Percentiles rank a stretch among this genome's conserved stretches.
Conservation (phyloP, 2,113 vertebrate genomes). For the Ictalurus punctatus region DNA sequence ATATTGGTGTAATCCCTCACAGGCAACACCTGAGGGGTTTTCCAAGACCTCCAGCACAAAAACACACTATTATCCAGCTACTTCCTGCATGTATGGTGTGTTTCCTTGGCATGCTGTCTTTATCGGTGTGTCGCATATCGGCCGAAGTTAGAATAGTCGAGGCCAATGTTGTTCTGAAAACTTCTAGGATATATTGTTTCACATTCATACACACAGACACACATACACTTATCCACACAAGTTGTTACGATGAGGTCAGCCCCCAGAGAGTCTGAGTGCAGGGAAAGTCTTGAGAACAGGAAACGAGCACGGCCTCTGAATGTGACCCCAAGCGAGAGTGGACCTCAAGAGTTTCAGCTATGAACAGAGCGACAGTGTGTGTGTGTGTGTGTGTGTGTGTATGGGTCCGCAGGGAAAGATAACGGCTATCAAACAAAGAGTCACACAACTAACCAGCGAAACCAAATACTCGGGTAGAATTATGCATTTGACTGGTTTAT, state of each 20-base stretch:
- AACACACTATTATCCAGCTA: not conserved
- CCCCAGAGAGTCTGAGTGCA: conserved; percentile 40
- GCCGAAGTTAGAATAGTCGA: not conserved
- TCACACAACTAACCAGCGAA: not conserved
- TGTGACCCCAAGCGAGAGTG: conserved; percentile 40
- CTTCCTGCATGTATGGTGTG: conserved; percentile 2
- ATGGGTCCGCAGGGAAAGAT: conserved; percentile 28
- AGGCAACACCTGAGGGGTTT: not conserved
- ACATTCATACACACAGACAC: conserved; percentile 15
- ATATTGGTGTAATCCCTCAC: not conserved
- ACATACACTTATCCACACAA: not conserved
- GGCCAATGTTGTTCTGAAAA: not conserved
- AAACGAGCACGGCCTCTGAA: conserved; percentile 40
- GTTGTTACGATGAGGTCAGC: conserved; percentile 32
- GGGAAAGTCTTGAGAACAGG: conserved; percentile 55
- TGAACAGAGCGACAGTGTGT: conserved; percentile 40
- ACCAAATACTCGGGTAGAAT: not conserved
- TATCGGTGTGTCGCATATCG: not conserved
- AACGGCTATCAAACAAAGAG: conserved; percentile 23
- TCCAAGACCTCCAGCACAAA: not conserved
- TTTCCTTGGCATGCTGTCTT: not conserved
- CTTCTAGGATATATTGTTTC: not conserved
- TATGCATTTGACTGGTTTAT: conserved; percentile 15
- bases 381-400: conserved; percentile 31
- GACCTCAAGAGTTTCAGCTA: conserved; percentile 34